Evolutionary conservation across 1,140 invertebrate genomes (phyloP), one percentile per base, ranked within the genome.

Genomic region (Venustaconcha ellipsiformis): DNA sequence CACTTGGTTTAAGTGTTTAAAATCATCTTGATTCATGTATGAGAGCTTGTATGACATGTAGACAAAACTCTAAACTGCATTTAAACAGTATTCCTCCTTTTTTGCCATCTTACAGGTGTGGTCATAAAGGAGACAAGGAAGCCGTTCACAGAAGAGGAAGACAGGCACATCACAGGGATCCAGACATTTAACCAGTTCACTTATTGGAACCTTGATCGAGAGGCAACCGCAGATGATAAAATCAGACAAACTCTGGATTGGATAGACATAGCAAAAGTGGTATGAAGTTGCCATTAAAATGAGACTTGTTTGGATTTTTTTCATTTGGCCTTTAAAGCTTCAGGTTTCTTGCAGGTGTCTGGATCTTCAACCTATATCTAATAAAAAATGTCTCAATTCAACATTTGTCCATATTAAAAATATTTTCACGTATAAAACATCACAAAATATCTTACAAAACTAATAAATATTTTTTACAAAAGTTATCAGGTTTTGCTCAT

Each of bases 181-280:
- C 90, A 92, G 26, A 91, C 76, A 58, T 95, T 96, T 87, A 91
- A 92, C 71, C 87, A 92, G 58, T 91, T 95, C 67, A 92, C 91
- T 2, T 93, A 94, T 84, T 96, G 95, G 95, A 95, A 95, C 87
- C 95, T 94, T 91, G 94, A 95, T 82, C 94, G 93, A 87, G 89
- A 92, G 63, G 93, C 94, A 58, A 93, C 92, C 11, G 92, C 92
- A 79, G 94, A 94, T 87, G 94, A 95, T 88, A 89, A 91, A 20
- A 86, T 95, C 67, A 78, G 90, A 2, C 91, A 93, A 85, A 93
- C 94, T 15, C 80, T 95, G 65, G 92, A 94, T 78, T 96, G 94
- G 94, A 92, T 95, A n/a, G 92, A 94, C 76, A 92, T 96, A 58
- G 92, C 94, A 65, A 92, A 94, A 90, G 93, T 91, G 58, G 94